Conservation (phyloP, 2,113 vertebrate genomes). For the Dipodomys stephensi region DNA sequence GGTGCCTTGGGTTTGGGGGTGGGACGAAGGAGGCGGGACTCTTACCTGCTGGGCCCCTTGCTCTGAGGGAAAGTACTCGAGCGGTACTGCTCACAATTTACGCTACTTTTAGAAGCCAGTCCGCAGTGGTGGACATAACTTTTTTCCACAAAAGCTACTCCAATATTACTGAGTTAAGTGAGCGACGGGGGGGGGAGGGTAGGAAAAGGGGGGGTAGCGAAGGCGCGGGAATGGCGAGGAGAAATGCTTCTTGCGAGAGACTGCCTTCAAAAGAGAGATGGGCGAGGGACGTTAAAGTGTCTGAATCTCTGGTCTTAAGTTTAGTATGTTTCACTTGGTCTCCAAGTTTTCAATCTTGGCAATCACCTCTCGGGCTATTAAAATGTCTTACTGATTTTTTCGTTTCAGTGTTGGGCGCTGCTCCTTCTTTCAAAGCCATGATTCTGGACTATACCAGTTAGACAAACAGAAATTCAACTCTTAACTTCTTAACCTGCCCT, state of each 20-base stretch:
- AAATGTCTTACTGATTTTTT: background rate
- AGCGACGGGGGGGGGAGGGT: too few relatives aligned
- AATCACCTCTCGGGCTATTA: background rate
- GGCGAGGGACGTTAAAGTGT: background rate
- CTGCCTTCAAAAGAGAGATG: slow-evolving; percentile 14
- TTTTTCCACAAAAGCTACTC: background rate
- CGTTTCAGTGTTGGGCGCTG: slow-evolving; percentile 29
- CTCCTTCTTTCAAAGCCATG: slow-evolving; percentile 42
- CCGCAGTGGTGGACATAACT: slow-evolving; percentile 59
- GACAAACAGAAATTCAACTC: slow-evolving; percentile 42
- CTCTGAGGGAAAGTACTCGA: background rate
- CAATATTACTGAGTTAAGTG: background rate
- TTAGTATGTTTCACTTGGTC: slow-evolving; percentile 15
- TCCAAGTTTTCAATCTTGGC: slow-evolving; percentile 36
- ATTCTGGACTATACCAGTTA: slow-evolving; percentile 44
- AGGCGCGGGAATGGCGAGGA: background rate
- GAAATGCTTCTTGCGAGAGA: background rate
- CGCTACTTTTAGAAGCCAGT: background rate
- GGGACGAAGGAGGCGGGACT: background rate
- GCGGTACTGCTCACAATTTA: background rate
- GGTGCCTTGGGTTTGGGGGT: slow-evolving; percentile 18
- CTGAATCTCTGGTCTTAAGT: slow-evolving; percentile 9
- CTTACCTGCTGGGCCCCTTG: background rate
- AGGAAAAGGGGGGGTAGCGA: too few relatives aligned
- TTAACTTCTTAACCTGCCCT: background rate